Conservation (phyloP, 2,113 vertebrate genomes). For the Cryptoleucopteryx plumbea region DNA sequence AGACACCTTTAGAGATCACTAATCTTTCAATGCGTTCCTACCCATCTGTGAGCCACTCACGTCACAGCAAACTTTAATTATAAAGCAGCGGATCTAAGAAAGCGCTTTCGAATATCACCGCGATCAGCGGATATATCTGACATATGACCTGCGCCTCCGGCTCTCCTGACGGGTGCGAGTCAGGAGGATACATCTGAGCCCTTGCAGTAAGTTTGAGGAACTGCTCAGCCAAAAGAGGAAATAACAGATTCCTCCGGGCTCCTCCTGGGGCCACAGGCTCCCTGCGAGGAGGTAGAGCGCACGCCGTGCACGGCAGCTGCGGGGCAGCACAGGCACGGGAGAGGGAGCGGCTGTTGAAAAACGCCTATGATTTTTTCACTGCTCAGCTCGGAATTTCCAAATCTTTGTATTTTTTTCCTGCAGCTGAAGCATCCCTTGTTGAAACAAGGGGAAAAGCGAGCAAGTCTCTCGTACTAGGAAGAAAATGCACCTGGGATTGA, state of each 20-base stretch:
- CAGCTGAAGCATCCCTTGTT: neutral
- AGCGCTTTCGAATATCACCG: fast-evolving
- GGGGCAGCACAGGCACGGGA: conserved; percentile 21
- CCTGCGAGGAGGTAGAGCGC: neutral
- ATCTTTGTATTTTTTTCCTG: neutral
- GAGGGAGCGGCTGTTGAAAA: neutral
- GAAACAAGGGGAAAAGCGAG: neutral
- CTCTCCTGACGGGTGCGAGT: fast-evolving
- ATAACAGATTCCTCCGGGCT: neutral
- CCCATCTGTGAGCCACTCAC: neutral
- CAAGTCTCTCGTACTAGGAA: fast-evolving
- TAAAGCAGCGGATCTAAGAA: fast-evolving
- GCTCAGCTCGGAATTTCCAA: neutral
- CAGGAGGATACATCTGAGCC: neutral
- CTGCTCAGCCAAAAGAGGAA: neutral
- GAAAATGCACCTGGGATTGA: neutral
- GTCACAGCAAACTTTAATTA: neutral
- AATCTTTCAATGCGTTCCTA: neutral
- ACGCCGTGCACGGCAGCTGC: neutral
- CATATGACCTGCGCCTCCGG: fast-evolving
- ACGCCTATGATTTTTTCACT: neutral
- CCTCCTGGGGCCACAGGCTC: neutral
- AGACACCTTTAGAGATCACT: neutral
- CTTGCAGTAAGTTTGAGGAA: neutral
- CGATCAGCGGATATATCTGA: neutral